These are phyloP conservation scores for Rotaria macrura DNA, from an alignment of 2,888 invertebrate genomes.

Conservation along the genomic window DNA sequence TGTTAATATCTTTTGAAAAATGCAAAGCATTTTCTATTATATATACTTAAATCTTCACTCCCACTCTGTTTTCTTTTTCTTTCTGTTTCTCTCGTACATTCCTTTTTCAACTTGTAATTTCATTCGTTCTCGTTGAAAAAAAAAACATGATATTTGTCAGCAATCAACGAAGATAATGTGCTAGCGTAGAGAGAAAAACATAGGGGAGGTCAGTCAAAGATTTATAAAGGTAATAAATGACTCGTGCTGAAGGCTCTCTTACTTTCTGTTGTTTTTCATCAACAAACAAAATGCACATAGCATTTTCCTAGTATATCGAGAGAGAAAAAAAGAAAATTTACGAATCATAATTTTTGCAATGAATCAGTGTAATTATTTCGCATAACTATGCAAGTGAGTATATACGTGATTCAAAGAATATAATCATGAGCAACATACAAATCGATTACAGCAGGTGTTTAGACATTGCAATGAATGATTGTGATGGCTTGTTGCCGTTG, in stretches of 20 bases:
- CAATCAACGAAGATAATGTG: background rate
- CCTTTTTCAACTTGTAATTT: background rate
- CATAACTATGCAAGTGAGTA: background rate
- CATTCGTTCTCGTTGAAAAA: background rate
- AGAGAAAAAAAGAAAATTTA: background rate
- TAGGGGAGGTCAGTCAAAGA: background rate
- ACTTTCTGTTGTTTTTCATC: background rate
- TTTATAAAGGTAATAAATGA: background rate
- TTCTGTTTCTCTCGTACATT: too few species aligned
- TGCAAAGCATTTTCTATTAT: background rate
- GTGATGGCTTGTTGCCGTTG: background rate
- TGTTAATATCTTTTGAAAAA: background rate
- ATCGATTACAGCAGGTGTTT: background rate
- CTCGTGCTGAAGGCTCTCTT: background rate
- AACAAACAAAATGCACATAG: background rate
- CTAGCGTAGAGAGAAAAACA: background rate
- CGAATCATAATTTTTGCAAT: background rate
- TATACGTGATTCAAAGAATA: background rate
- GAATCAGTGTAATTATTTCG: background rate
- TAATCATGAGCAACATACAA: background rate
- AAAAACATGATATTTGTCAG: background rate
- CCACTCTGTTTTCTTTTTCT: background rate
- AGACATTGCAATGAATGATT: too few species aligned
- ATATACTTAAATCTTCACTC: background rate
- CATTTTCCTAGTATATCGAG: background rate